Evolutionary conservation across 2,113 vertebrate species (phyloP).

Genomic region (Pandion haliaetus): DNA sequence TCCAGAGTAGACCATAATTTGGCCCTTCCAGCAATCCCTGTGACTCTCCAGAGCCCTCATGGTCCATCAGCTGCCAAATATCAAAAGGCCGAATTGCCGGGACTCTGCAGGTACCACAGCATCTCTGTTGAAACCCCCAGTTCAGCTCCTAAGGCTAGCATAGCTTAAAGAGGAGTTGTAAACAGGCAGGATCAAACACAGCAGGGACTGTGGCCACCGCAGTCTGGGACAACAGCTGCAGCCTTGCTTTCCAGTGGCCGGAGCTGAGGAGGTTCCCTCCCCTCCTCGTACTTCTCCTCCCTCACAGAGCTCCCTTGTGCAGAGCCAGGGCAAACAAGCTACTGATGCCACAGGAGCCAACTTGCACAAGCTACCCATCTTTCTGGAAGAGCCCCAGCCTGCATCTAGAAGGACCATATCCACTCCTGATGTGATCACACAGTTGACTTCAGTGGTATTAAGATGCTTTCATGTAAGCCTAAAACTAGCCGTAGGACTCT

Average conservation of each 20-base stretch:
- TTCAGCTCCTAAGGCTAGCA: not conserved
- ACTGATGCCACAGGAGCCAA: not conserved
- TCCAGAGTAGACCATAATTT: not conserved
- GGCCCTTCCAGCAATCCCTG: not conserved
- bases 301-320: fast-evolving
- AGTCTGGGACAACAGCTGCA: not conserved
- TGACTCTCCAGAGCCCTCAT: not conserved
- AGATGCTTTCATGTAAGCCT: not conserved
- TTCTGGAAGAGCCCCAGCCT: not conserved
- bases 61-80: not conserved
- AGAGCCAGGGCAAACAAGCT: not conserved
- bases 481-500: not conserved
- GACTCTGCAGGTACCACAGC: not conserved
- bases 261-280: not conserved
- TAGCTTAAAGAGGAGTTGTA: not conserved
- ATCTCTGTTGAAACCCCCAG: not conserved
- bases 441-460: not conserved
- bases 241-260: not conserved
- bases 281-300: not conserved
- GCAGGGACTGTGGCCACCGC: not conserved
- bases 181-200: not conserved
- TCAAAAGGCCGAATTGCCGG: not conserved
- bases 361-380: not conserved
- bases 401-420: not conserved
- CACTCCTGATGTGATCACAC: not conserved